Percentiles rank a stretch among this genome's conserved stretches.
Evolutionary conservation across 2,888 invertebrate species (phyloP).

Genomic region (Tuta absoluta): DNA sequence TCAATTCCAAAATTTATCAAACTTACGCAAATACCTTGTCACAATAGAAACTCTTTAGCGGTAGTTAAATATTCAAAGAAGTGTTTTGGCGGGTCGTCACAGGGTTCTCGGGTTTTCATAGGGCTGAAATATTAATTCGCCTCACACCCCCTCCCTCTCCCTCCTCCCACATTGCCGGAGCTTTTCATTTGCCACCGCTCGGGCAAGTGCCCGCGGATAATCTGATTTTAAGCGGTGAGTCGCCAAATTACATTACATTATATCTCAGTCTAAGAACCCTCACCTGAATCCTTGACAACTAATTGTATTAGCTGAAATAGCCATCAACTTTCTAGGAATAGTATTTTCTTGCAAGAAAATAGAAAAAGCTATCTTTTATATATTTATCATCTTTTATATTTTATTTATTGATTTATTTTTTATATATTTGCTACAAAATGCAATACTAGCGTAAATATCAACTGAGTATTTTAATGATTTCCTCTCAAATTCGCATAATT

Average conservation of each 20-base stretch:
- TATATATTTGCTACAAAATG: neutral
- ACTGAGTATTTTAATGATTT: neutral
- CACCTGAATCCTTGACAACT: constrained; percentile 6
- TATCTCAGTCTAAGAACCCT: constrained; percentile 15
- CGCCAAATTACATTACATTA: constrained; percentile 15
- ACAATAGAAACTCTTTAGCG: constrained; percentile 8
- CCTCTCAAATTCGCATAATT: neutral
- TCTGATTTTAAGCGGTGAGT: constrained; percentile 12
- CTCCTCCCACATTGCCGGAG: neutral
- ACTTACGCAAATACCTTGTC: neutral
- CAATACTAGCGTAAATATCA: neutral
- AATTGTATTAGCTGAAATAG: neutral
- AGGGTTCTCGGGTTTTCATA: constrained; percentile 7
- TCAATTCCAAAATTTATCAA: neutral
- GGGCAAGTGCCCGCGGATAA: constrained; percentile 12
- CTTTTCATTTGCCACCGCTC: constrained; percentile 12
- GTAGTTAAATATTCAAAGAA: constrained; percentile 3
- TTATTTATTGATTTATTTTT: neutral
- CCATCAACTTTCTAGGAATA: neutral
- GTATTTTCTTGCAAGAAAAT: neutral
- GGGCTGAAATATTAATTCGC: constrained; percentile 10
- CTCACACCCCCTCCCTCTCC: neutral
- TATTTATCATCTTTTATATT: too few species aligned
- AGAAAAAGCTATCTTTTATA: neutral
- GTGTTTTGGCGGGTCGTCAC: neutral